Evolutionary conservation across 2,113 vertebrate genomes (phyloP).

Genomic region (Tychaedon coryphoeus): DNA sequence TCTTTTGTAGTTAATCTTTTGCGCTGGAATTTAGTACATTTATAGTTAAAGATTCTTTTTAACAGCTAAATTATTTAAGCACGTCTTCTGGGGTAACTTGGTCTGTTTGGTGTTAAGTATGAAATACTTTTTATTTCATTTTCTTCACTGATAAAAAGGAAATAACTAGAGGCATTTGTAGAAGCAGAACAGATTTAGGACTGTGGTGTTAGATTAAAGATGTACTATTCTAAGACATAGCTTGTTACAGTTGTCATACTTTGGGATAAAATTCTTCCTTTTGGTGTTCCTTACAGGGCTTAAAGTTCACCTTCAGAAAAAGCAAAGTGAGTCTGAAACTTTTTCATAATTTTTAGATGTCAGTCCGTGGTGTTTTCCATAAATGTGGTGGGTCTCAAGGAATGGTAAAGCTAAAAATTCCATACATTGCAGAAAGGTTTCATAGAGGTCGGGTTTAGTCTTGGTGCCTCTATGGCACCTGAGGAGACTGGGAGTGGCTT

Average conservation of each 20-base stretch:
- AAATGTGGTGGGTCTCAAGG: background rate
- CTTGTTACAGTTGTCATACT: constrained; percentile 50
- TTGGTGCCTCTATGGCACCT: background rate
- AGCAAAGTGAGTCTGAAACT: background rate
- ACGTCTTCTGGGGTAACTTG: constrained; percentile 73
- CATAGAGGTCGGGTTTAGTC: background rate
- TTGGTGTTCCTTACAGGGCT: background rate
- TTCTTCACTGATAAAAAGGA: constrained; percentile 78
- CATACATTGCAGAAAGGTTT: rapidly evolving
- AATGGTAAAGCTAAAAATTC: background rate
- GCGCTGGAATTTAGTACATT: constrained; percentile 76
- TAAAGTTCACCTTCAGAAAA: background rate
- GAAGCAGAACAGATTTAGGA: constrained; percentile 69
- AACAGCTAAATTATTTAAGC: constrained; percentile 80
- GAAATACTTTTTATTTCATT: constrained; percentile 79
- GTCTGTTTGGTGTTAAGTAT: constrained; percentile 75
- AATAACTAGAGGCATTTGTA: constrained; percentile 75
- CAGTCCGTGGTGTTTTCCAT: background rate
- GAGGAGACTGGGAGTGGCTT: background rate
- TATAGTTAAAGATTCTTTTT: constrained; percentile 82
- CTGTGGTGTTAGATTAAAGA: constrained; percentile 72
- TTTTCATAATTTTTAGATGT: background rate
- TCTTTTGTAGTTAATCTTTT: constrained; percentile 85
- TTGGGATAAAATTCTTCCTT: constrained; percentile 1
- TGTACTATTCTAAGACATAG: constrained; percentile 38